These are phyloP conservation scores for Carposina sasakii DNA, from an alignment of 1,140 invertebrate species.

Conservation along the genomic window DNA sequence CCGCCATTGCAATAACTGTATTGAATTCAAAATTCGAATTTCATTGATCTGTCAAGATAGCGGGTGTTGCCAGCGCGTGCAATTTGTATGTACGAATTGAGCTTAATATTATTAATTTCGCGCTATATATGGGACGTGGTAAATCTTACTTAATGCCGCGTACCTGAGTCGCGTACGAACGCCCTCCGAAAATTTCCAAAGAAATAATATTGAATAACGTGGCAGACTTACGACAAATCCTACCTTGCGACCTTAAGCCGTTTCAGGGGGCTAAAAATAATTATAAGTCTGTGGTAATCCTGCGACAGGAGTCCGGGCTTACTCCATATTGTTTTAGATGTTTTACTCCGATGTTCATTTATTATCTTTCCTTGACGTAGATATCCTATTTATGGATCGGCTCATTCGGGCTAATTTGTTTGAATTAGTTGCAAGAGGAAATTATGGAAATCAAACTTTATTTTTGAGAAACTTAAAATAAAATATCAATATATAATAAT, in stretches of 20 bases:
- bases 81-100: too few relatives aligned
- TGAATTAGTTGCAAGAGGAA: too few relatives aligned
- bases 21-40: constrained; percentile 47
- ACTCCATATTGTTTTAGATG: too few relatives aligned
- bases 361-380: too few relatives aligned
- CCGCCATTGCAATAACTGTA: too few relatives aligned
- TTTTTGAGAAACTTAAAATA: constrained; percentile 33
- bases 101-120: constrained; percentile 1
- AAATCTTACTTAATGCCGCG: constrained; percentile 33
- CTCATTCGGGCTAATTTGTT: too few relatives aligned
- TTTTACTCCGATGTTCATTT: too few relatives aligned
- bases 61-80: too few relatives aligned
- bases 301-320: too few relatives aligned
- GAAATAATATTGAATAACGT: constrained; percentile 64
- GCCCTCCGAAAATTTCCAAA: constrained; percentile 38
- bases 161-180: constrained; percentile 8
- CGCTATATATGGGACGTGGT: too few relatives aligned
- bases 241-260: constrained; percentile 55
- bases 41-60: constrained; percentile 41
- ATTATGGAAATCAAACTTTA: too few relatives aligned
- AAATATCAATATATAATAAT: constrained; percentile 49
- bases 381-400: too few relatives aligned
- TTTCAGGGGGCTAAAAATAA: constrained; percentile 63
- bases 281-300: constrained; percentile 53
- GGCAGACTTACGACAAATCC: constrained; percentile 47